Conservation (phyloP, 2,113 vertebrate species). For the Nothoprocta pentlandii region DNA sequence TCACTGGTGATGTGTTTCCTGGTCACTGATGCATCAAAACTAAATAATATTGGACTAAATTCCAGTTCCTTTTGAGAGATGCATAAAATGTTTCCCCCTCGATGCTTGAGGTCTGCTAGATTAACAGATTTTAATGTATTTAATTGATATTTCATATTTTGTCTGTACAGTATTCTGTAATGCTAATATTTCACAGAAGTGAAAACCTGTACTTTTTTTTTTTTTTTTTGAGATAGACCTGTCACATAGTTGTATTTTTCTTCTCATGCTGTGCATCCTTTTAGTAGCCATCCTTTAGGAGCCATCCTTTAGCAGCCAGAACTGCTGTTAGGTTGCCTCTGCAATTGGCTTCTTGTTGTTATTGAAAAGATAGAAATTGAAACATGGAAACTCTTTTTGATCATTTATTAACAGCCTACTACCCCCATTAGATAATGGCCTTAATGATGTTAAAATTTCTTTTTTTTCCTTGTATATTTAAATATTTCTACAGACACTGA, state of each 20-base stretch:
- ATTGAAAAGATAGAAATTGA: background rate
- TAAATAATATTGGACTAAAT: background rate
- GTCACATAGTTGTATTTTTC: background rate
- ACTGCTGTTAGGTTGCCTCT: background rate
- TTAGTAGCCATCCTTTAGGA: no score
- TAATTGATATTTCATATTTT: background rate
- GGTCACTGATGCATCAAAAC: background rate
- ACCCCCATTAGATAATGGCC: background rate
- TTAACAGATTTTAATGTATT: background rate
- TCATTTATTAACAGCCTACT: background rate
- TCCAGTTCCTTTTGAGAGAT: background rate
- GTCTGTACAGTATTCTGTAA: background rate
- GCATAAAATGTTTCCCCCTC: background rate
- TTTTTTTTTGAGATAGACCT: background rate
- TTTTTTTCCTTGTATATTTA: background rate
- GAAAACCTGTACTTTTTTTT: background rate
- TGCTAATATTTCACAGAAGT: background rate
- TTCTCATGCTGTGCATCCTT: background rate
- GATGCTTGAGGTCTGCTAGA: background rate
- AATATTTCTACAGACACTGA: background rate
- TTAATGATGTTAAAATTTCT: background rate
- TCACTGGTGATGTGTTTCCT: background rate
- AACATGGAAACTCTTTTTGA: background rate
- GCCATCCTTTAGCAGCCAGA: background rate
- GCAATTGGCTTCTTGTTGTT: background rate